Conservation (phyloP, 2,797 vertebrate genomes). For the Fistularia commersonii region DNA sequence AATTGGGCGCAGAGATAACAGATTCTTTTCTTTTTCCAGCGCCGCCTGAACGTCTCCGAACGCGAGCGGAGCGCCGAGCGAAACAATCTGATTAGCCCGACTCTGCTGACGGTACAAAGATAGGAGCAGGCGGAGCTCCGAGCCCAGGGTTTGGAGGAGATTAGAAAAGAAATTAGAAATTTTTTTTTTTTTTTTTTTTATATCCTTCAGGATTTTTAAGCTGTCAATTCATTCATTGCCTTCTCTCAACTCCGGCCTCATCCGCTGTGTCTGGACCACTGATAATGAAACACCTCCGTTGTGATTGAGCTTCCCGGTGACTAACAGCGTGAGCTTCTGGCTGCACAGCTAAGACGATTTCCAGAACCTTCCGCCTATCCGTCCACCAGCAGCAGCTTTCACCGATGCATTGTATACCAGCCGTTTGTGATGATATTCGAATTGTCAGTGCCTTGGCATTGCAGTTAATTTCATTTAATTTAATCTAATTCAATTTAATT, state of each 20-base stretch:
- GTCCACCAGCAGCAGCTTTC: constrained; percentile 12
- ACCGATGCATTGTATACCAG: no score
- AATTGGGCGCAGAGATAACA: no score
- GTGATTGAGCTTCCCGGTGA: constrained; percentile 27
- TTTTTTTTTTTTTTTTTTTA: not conserved
- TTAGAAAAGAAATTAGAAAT: constrained; percentile 11
- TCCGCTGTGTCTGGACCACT: constrained; percentile 50
- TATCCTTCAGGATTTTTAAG: constrained; percentile 5
- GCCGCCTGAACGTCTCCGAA: no score
- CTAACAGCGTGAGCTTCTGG: constrained; percentile 34
- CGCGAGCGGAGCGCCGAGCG: not conserved
- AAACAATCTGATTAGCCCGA: constrained; percentile 1
- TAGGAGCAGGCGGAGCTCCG: not conserved
- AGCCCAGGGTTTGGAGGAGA: not conserved
- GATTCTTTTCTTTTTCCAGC: no score
- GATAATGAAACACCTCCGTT: constrained; percentile 66
- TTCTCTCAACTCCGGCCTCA: constrained; percentile 16
- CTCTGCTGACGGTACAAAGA: no score
- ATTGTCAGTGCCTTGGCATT: no score
- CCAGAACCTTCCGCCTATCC: not conserved
- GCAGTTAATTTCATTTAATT: no score
- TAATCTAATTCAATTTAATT: no score
- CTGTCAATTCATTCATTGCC: constrained; percentile 14
- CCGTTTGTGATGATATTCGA: no score
- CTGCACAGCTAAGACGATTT: no score